These are phyloP conservation scores for Hololepta plana DNA, from an alignment of 2,888 invertebrate genomes.

Conservation along the genomic window DNA sequence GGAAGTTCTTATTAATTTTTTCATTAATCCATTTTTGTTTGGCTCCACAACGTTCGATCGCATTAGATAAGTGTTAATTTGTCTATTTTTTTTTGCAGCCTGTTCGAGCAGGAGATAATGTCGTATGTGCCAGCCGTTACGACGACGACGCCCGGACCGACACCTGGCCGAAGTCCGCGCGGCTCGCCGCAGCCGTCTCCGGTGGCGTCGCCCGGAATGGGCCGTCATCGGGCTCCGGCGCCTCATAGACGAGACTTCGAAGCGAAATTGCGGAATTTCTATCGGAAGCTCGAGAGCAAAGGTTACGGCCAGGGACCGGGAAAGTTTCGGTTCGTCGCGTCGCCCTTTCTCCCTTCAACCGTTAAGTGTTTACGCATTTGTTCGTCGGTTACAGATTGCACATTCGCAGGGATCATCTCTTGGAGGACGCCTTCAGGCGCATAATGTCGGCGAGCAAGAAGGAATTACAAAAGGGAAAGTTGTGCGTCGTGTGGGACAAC, in stretches of 20 bases:
- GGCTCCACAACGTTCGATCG: no score
- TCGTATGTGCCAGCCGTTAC: conserved; percentile 69
- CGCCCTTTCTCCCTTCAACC: no score
- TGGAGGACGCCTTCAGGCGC: conserved; percentile 91
- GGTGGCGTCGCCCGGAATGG: conserved; percentile 63
- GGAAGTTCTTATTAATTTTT: no score
- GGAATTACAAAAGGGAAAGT: conserved; percentile 84
- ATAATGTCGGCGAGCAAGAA: conserved; percentile 94
- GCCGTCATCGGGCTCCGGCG: conserved; percentile 66
- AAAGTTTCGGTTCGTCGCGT: conserved; percentile 72
- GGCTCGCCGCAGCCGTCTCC: conserved; percentile 51
- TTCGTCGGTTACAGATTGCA: no score
- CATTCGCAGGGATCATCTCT: conserved; percentile 77
- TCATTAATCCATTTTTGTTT: no score
- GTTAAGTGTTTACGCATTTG: no score
- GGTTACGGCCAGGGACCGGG: conserved; percentile 95
- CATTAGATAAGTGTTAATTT: background rate
- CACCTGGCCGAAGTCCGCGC: conserved; percentile 31
- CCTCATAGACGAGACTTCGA: conserved; percentile 89
- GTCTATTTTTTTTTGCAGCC: conserved; percentile 40
- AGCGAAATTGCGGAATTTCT: conserved; percentile 85
- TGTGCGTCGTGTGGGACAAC: conserved; percentile 86
- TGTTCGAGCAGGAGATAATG: conserved; percentile 98
- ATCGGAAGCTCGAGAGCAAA: conserved; percentile 86
- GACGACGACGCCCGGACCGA: conserved; percentile 13